A percentile compares a stretch with the other conserved stretches of the same genome.
Evolutionary conservation across 2,797 vertebrate species (phyloP).

Genomic region (Botia almorhae): DNA sequence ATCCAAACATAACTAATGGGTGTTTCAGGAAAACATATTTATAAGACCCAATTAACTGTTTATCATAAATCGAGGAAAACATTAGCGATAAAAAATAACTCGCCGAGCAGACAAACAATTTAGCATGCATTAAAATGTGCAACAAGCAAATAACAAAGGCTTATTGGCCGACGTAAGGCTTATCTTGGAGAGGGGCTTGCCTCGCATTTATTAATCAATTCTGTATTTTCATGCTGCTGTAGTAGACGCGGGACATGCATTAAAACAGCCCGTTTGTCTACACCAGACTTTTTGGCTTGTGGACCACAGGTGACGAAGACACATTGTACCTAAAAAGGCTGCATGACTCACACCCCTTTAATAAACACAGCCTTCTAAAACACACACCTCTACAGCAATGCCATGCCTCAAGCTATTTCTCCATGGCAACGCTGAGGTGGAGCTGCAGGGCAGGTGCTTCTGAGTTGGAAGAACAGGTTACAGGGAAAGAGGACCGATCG

Average conservation of each 20-base stretch:
- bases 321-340: background rate
- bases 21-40: background rate
- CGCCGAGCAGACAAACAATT: background rate
- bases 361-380: background rate
- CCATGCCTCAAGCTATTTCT: background rate
- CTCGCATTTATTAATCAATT: conserved; percentile 16
- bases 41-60: background rate
- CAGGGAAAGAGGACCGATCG: background rate
- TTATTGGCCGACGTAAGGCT: background rate
- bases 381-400: background rate
- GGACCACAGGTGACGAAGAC: conserved; percentile 18
- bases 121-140: conserved; percentile 1
- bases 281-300: conserved; percentile 7
- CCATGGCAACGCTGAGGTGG: conserved; percentile 10
- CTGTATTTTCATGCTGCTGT: conserved; percentile 4
- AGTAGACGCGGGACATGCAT: background rate
- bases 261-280: conserved; percentile 21
- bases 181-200: background rate
- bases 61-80: background rate
- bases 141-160: background rate
- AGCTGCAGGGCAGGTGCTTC: conserved; percentile 16
- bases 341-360: background rate
- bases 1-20: background rate
- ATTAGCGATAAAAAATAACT: no score
- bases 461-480: conserved; percentile 2